Evolutionary conservation across 2,113 vertebrate genomes (phyloP).

Genomic region (Shinisaurus crocodilurus): DNA sequence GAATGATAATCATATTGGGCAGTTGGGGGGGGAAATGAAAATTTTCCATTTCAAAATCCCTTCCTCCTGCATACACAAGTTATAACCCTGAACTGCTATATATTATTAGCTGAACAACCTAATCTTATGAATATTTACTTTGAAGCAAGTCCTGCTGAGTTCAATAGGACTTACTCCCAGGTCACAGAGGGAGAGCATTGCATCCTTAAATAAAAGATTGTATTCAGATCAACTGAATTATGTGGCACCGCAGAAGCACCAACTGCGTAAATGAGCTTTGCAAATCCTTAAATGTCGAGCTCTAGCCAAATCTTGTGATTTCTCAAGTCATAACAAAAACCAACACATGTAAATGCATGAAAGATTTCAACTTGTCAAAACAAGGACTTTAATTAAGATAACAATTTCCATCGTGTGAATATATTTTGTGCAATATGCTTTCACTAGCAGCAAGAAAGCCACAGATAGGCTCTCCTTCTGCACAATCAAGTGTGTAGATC

Average conservation of each 20-base stretch:
- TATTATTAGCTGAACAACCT: not conserved
- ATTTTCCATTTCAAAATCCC: not conserved
- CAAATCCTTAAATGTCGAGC: not conserved
- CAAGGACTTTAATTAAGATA: not conserved
- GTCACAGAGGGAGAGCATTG: no score
- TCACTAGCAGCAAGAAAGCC: conserved; percentile 13
- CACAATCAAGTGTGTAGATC: not conserved
- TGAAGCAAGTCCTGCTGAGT: not conserved
- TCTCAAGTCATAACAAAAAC: not conserved
- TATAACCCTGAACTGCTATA: not conserved
- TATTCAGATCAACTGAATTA: not conserved
- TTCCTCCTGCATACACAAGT: not conserved
- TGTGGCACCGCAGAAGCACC: no score
- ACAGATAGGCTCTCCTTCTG: not conserved
- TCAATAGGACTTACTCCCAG: not conserved
- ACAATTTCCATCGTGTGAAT: not conserved
- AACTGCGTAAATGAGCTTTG: not conserved
- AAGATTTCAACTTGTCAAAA: conserved; percentile 14
- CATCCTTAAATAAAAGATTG: not conserved
- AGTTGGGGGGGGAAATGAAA: not conserved
- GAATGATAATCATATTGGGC: not conserved
- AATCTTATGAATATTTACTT: not conserved
- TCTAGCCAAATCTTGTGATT: not conserved
- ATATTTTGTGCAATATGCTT: not conserved
- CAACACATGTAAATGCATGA: not conserved